Conservation (phyloP, 2,797 vertebrate species). For the Aratinga solstitialis region DNA sequence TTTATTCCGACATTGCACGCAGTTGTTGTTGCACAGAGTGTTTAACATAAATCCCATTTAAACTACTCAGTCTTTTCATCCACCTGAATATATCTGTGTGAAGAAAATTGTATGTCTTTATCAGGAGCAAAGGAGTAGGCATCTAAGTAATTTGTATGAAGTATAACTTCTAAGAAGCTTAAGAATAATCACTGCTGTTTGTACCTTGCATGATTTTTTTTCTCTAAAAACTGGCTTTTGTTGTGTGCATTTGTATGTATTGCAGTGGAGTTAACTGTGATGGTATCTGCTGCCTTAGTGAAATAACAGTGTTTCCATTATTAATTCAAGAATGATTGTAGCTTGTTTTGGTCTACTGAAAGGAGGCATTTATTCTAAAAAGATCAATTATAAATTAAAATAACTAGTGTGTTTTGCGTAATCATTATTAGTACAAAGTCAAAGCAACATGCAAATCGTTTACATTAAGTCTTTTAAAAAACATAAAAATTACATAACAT, state of each 20-base stretch:
- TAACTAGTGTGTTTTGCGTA: background rate
- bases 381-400: background rate
- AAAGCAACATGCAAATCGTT: background rate
- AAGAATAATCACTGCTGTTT: background rate
- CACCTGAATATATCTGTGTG: background rate
- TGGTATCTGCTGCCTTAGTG: background rate
- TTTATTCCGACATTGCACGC: background rate
- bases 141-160: background rate
- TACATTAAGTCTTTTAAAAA: background rate
- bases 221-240: background rate
- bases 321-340: background rate
- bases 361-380: background rate
- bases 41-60: background rate
- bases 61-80: background rate
- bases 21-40: background rate
- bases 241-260: background rate
- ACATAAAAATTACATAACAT: background rate
- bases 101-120: background rate
- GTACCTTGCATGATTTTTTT: slow-evolving; percentile 11
- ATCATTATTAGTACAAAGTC: background rate
- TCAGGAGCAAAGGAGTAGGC: background rate
- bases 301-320: background rate
- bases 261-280: background rate
- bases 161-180: background rate
- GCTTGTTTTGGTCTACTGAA: background rate